These are phyloP conservation scores for Remorina albescens DNA, from an alignment of 2,797 vertebrate genomes.

Conservation along the genomic window DNA sequence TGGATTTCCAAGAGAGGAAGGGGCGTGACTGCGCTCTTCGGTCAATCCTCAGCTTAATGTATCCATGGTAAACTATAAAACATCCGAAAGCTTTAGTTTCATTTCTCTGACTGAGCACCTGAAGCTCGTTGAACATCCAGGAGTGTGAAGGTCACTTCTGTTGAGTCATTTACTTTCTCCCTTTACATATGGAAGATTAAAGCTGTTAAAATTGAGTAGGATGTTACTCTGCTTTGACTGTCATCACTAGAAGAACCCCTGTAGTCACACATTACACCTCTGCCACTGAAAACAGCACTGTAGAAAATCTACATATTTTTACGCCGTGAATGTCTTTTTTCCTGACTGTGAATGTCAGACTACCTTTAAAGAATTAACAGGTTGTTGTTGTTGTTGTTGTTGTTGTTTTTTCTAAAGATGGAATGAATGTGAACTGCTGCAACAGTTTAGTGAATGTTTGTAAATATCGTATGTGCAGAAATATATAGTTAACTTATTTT, in stretches of 20 bases:
- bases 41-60: too few relatives aligned
- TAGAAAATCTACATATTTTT: conserved; percentile 16
- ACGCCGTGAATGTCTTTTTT: conserved; percentile 4
- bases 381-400: too few relatives aligned
- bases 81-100: not conserved
- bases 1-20: not conserved
- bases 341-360: conserved; percentile 8
- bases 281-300: conserved; percentile 21
- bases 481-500: conserved; percentile 67
- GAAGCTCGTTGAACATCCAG: conserved; percentile 8
- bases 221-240: conserved; percentile 18
- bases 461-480: conserved; percentile 56
- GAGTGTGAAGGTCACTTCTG: conserved; percentile 18
- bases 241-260: conserved; percentile 16
- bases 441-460: conserved; percentile 44
- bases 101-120: conserved; percentile 16
- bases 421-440: conserved; percentile 33
- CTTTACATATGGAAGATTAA: not conserved
- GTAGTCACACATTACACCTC: conserved; percentile 13
- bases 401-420: conserved; percentile 16
- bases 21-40: too few relatives aligned
- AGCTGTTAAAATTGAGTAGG: conserved; percentile 14
- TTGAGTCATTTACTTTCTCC: not conserved
- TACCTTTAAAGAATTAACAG: conserved; percentile 7
- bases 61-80: not conserved